phyloP scores from a whole-genome alignment of 2,888 invertebrate species.

The Stenoptilia bipunctidactyla region DNA sequence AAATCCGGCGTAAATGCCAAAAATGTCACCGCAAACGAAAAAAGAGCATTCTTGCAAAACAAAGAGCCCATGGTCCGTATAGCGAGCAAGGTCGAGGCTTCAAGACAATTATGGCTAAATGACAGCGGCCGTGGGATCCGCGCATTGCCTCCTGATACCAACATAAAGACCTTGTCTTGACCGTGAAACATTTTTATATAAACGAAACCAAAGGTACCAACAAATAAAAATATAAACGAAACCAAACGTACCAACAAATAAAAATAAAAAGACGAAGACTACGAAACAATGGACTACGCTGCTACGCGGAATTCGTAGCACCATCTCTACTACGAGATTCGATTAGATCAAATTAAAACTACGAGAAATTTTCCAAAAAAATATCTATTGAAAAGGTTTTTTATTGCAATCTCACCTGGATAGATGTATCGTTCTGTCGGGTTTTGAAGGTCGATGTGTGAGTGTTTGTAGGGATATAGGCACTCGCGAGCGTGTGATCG shows the following conservation, averaged over 20 bases:
- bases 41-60: conserved; percentile 5
- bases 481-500: conserved; percentile 26
- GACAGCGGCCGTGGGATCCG: conserved; percentile 28
- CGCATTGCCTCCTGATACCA: conserved; percentile 18
- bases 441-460: conserved; percentile 59
- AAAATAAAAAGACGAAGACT: background rate
- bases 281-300: conserved; percentile 4
- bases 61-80: conserved; percentile 5
- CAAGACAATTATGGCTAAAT: conserved; percentile 38
- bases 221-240: too few relatives aligned
- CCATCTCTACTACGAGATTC: too few relatives aligned
- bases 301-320: background rate
- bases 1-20: too few relatives aligned
- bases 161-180: conserved; percentile 46
- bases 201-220: too few relatives aligned
- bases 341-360: too few relatives aligned
- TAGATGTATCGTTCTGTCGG: conserved; percentile 61
- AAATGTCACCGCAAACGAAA: background rate
- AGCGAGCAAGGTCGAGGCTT: conserved; percentile 26
- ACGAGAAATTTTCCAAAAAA: too few relatives aligned
- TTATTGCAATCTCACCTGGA: conserved; percentile 11
- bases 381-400: too few relatives aligned
- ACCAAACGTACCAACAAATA: background rate
- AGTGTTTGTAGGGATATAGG: conserved; percentile 27
- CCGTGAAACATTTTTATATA: conserved; percentile 34